phyloP scores from a whole-genome alignment of 2,113 vertebrate species.

The Carlito syrichta region DNA sequence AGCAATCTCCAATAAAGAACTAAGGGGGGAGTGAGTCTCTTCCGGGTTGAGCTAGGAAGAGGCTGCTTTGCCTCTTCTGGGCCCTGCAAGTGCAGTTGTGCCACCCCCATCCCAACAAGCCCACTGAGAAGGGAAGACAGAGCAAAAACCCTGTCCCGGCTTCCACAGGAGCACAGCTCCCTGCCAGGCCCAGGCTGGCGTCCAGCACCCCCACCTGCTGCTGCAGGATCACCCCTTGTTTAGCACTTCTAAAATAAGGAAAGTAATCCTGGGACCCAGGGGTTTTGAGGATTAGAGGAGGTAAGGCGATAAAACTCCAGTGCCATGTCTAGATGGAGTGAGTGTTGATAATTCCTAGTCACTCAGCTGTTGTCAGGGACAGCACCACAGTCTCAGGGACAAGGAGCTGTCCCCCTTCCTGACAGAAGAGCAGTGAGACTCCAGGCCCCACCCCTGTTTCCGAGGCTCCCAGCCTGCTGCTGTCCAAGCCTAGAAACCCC shows the following conservation, averaged over 20 bases:
- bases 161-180: not conserved
- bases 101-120: not conserved
- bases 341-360: accelerated
- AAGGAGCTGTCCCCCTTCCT: not conserved
- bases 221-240: accelerated
- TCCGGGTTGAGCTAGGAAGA: not conserved
- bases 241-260: too few species aligned
- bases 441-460: too few species aligned
- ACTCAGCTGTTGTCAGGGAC: not conserved
- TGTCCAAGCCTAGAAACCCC: not conserved
- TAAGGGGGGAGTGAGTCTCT: not conserved
- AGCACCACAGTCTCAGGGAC: not conserved
- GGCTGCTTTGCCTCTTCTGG: not conserved
- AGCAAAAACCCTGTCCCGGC: too few species aligned
- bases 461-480: not conserved
- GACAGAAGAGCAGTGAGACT: not conserved
- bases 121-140: not conserved
- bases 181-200: not conserved
- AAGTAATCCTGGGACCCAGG: accelerated
- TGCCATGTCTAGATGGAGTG: accelerated
- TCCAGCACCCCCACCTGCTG: not conserved
- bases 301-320: accelerated
- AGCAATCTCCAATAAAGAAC: not conserved
- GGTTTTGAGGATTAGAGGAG: not conserved
- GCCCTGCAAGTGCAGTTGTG: not conserved